These are phyloP conservation scores for Himalopsyche japonica DNA, from an alignment of 2,888 invertebrate species.

Conservation along the genomic window DNA sequence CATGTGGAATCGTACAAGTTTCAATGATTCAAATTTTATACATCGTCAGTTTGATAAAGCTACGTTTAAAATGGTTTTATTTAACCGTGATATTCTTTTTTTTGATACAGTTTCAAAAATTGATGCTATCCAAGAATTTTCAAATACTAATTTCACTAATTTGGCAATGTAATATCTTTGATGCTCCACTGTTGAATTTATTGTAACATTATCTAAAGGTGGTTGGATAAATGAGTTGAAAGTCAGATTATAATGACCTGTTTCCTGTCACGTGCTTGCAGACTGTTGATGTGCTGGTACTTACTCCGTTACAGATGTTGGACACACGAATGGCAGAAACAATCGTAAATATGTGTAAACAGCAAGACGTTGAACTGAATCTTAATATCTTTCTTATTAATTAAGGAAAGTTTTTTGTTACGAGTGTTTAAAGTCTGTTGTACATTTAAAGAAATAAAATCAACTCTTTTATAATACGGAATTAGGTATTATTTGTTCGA, in stretches of 20 bases:
- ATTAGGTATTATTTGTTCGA: too few relatives aligned
- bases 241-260: conserved; percentile 7
- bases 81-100: too few relatives aligned
- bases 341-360: neutral
- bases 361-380: neutral
- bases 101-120: too few relatives aligned
- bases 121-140: too few relatives aligned
- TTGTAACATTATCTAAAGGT: neutral
- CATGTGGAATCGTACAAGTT: too few relatives aligned
- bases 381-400: neutral
- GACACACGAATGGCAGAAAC: neutral
- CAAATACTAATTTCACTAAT: too few relatives aligned
- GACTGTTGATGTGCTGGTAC: neutral
- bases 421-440: neutral
- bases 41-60: too few relatives aligned
- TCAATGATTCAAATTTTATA: too few relatives aligned
- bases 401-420: neutral
- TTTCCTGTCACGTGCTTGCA: conserved; percentile 21
- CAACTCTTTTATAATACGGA: too few relatives aligned
- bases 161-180: neutral
- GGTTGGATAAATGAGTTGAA: neutral
- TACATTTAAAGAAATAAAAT: too few relatives aligned
- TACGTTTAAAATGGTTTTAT: too few relatives aligned
- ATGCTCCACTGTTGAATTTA: neutral
- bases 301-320: conserved; percentile 12